Percentiles rank a stretch among this genome's conserved stretches.
Conservation (phyloP, 2,888 invertebrate species). For the Teleiodes luculella region DNA sequence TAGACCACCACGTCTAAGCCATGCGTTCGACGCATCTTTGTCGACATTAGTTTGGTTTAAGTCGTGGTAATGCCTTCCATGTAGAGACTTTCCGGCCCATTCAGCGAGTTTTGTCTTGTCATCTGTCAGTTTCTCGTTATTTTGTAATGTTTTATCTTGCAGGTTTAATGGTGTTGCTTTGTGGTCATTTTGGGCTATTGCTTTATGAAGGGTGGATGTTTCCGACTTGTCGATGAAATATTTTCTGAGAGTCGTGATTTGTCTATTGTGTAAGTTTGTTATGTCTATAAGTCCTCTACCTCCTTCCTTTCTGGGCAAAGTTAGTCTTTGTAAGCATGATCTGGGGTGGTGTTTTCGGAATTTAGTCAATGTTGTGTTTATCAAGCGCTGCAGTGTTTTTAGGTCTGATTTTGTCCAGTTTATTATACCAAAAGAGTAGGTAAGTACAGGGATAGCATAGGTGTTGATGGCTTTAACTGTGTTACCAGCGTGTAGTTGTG, state of each 20-base stretch:
- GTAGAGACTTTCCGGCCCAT: too few species aligned
- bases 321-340: too few species aligned
- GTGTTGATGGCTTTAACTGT: background rate
- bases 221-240: background rate
- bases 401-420: too few species aligned
- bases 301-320: too few species aligned
- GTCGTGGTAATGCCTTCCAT: conserved; percentile 3
- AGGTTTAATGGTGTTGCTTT: too few species aligned
- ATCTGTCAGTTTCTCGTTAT: too few species aligned
- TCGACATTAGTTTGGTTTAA: conserved; percentile 17
- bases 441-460: conserved; percentile 7
- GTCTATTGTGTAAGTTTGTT: conserved; percentile 11
- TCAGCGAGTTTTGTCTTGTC: too few species aligned
- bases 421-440: conserved; percentile 1
- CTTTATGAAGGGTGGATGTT: background rate
- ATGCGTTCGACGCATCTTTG: conserved; percentile 19
- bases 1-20: conserved; percentile 15
- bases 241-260: background rate
- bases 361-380: too few species aligned
- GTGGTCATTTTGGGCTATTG: background rate
- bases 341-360: too few species aligned
- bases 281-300: background rate
- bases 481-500: background rate
- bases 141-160: too few species aligned
- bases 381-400: too few species aligned